Evolutionary conservation across 1,140 invertebrate genomes (phyloP).

Genomic region (Samia ricini): DNA sequence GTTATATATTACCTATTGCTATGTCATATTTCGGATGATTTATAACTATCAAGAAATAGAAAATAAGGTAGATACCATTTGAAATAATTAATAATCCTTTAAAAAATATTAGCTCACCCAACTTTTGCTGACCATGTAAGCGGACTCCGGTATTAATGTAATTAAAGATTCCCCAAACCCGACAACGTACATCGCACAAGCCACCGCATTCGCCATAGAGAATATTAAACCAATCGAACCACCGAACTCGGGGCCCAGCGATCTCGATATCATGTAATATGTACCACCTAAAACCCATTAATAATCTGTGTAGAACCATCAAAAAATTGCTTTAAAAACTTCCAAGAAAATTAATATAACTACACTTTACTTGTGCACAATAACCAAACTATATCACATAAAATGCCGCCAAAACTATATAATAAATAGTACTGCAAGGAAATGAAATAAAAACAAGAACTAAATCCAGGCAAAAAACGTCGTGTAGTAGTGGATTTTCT

Average conservation of each 20-base stretch:
- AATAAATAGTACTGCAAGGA: too few species aligned
- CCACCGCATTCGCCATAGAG: constrained; percentile 96
- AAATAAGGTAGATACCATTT: neutral
- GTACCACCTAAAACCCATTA: constrained; percentile 86
- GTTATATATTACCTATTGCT: too few species aligned
- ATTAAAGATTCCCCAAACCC: constrained; percentile 96
- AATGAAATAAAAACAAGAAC: too few species aligned
- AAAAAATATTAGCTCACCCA: constrained; percentile 56
- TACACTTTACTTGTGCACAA: too few species aligned
- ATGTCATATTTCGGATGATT: too few species aligned
- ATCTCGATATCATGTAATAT: constrained; percentile 97
- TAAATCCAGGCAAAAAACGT: too few species aligned
- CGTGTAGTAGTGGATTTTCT: too few species aligned
- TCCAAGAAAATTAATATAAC: too few species aligned
- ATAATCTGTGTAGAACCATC: neutral
- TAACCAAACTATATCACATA: too few species aligned
- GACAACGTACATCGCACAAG: constrained; percentile 98
- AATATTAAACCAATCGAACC: constrained; percentile 93
- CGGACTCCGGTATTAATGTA: constrained; percentile 79
- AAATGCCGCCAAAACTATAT: too few species aligned
- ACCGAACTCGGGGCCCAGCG: constrained; percentile 97
- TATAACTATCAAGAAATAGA: neutral
- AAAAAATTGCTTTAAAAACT: too few species aligned
- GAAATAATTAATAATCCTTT: neutral
- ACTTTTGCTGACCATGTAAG: constrained; percentile 60